phyloP scores from a whole-genome alignment of 1,140 invertebrate genomes.

The Drosophila melanica region DNA sequence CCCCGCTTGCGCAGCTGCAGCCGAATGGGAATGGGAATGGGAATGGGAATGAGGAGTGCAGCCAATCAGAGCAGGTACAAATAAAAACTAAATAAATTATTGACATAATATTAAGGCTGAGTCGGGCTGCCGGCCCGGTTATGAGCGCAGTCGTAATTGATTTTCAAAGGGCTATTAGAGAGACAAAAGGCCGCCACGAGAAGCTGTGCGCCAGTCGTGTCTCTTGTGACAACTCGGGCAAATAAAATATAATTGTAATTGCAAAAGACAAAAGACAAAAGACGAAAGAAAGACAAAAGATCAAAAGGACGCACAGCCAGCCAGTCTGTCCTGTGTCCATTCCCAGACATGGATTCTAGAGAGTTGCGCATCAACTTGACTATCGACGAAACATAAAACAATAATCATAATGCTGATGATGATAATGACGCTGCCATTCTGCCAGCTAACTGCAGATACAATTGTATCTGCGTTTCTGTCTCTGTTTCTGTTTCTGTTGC shows the following conservation, averaged over 20 bases:
- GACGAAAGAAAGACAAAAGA: slow-evolving; percentile 66
- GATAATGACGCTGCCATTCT: slow-evolving; percentile 49
- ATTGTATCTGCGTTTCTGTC: slow-evolving; percentile 53
- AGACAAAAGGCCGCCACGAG: slow-evolving; percentile 30
- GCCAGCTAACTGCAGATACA: slow-evolving; percentile 45
- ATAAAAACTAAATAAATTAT: slow-evolving; percentile 73
- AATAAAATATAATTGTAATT: slow-evolving; percentile 82
- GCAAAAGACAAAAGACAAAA: slow-evolving; percentile 66
- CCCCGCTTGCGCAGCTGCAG: slow-evolving; percentile 24
- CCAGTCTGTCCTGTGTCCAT: slow-evolving; percentile 20
- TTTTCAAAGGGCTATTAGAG: slow-evolving; percentile 64
- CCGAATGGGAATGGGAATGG: no score
- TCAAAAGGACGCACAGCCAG: slow-evolving; percentile 60
- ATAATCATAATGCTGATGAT: slow-evolving; percentile 61
- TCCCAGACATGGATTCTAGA: slow-evolving; percentile 47
- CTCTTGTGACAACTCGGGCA: slow-evolving; percentile 72
- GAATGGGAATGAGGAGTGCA: not conserved
- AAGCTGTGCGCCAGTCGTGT: slow-evolving; percentile 31
- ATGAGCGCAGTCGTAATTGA: slow-evolving; percentile 74
- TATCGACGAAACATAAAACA: slow-evolving; percentile 46
- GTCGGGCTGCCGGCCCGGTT: slow-evolving; percentile 30
- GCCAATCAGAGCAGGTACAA: slow-evolving; percentile 17
- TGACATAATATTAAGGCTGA: slow-evolving; percentile 64
- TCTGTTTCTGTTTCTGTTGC: slow-evolving; percentile 22
- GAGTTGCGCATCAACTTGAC: slow-evolving; percentile 58